Evolutionary conservation across 2,797 vertebrate genomes (phyloP).

Genomic region (Capromys pilorides): DNA sequence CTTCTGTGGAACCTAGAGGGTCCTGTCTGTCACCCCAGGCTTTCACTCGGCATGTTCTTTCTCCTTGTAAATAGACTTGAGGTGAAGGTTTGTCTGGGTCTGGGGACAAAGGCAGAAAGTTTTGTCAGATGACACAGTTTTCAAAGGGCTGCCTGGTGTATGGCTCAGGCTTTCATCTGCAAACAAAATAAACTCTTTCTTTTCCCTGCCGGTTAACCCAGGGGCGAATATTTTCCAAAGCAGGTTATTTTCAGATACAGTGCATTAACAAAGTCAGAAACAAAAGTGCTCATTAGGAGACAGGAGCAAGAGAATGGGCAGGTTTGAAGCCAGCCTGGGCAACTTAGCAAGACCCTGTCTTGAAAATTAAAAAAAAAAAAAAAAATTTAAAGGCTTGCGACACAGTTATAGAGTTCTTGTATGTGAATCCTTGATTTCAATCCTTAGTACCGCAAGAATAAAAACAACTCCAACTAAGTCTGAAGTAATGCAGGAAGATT

Average conservation of each 20-base stretch:
- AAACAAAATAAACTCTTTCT: conserved; percentile 57
- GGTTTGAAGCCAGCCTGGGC: background rate
- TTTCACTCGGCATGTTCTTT: conserved; percentile 18
- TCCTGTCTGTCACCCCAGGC: background rate
- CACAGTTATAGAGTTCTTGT: background rate
- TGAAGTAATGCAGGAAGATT: background rate
- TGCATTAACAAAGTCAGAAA: background rate
- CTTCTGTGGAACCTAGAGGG: background rate
- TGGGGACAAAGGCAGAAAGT: conserved; percentile 18
- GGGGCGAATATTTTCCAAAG: conserved; percentile 39
- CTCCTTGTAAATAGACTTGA: background rate
- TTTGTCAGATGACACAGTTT: conserved; percentile 31
- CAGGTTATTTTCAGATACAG: conserved; percentile 28
- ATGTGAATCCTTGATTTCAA: background rate
- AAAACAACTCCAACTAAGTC: background rate
- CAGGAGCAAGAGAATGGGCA: background rate
- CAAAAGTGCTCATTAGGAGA: background rate
- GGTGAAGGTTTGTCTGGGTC: background rate
- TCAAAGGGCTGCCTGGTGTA: background rate
- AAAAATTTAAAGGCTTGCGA: background rate
- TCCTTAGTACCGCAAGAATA: background rate
- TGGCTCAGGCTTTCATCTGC: conserved; percentile 26
- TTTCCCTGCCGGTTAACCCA: background rate
- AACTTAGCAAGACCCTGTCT: background rate
- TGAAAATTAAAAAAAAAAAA: background rate